Conservation (phyloP, 1,140 invertebrate genomes). For the Scylla paramamosain region DNA sequence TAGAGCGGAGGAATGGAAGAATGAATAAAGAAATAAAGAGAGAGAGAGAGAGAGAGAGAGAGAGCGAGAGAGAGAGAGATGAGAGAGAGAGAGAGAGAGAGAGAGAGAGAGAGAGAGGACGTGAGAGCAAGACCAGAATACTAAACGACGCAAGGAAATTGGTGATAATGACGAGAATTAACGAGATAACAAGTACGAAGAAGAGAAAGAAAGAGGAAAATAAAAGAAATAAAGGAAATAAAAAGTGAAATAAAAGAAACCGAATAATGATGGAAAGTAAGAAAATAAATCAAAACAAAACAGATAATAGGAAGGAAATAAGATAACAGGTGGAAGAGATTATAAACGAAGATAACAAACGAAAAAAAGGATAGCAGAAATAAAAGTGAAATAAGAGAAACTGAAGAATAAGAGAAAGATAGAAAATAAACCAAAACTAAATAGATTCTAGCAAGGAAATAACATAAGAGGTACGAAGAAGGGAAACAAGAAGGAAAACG, state of each 20-base stretch:
- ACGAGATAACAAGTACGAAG: background rate
- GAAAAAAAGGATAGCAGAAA: background rate
- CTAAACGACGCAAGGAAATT: no score
- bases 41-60: background rate
- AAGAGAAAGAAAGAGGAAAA: background rate
- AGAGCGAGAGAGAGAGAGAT: background rate
- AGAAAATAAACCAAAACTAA: background rate
- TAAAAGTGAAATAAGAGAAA: background rate
- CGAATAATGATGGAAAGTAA: background rate
- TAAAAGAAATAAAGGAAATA: background rate
- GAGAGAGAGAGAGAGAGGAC: background rate
- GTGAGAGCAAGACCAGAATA: background rate
- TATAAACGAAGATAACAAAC: background rate
- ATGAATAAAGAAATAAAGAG: background rate
- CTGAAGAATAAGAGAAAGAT: background rate
- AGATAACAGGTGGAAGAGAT: no score
- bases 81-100: no score
- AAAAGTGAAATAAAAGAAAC: background rate
- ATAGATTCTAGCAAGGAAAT: background rate
- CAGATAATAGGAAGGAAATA: background rate
- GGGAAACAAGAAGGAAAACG: background rate
- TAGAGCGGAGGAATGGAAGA: background rate
- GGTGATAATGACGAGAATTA: no score
- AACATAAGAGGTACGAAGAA: background rate
- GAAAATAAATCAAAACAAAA: background rate